Evolutionary conservation across 2,797 vertebrate species (phyloP), one percentile per base, ranked within the genome.

Genomic region (Schizothorax lantsangensis): DNA sequence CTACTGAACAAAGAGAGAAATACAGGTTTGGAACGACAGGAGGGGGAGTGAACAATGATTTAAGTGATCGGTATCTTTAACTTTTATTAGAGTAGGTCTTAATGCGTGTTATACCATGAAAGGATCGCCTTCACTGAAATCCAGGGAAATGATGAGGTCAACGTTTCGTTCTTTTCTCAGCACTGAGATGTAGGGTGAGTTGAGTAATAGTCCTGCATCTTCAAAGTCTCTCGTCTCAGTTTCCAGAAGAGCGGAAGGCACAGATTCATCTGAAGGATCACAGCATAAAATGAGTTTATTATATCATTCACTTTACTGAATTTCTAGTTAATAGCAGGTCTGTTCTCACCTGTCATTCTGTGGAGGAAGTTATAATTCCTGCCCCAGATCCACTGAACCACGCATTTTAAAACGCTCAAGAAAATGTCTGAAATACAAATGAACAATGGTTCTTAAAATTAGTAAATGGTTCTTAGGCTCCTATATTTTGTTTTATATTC

Each of bases 131-230:
- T 52, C 43, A 47, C 85, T 86, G 33, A 86, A 86, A 43, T 87
- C 86, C 40, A 87, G 73, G 1, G 86, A 87, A n/a, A 87, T 74
- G 19, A 87, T 87, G 33, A 87, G 86, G 6, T 87, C 45, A 11
- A 59, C 23, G 10, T 83, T 2, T 43, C 80, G 54, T 6, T 79
- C 75, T 49, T 66, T 19, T 15, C 84, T 79, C 62, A 85, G 77
- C 59, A 79, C 62, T 11, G 75, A 66, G 43, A 79, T 26, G 52
- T 79, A 85, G 3, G 84, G 74, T 2, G 74, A 85, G 62, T 85
- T 85, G 2, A 85, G 45, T n/a, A 66, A 21, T 14, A 85, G 15
- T 38, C 72, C 83, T 10, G 83, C 57, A 23, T 86, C 80, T 6
- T 21, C 36, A 52, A 75, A 81, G 3, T 64, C 26, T 66, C 79